Evolutionary conservation across 2,113 vertebrate genomes (phyloP).

Genomic region (Notiomystis cincta): DNA sequence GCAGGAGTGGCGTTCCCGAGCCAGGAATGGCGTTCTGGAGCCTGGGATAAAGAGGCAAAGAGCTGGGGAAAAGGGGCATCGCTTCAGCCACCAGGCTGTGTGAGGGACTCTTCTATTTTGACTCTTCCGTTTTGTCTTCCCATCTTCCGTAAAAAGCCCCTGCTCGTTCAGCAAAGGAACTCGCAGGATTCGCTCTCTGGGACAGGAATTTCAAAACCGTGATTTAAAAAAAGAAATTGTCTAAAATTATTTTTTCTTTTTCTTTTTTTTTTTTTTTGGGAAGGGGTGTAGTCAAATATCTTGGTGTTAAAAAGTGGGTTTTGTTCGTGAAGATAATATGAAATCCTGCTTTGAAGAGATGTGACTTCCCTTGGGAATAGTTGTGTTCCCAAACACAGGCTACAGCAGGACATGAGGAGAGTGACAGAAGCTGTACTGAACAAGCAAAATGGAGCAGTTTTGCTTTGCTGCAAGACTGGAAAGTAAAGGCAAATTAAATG

Average conservation of each 20-base stretch:
- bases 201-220: background rate
- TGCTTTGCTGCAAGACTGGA: background rate
- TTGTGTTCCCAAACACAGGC: background rate
- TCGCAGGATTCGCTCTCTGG: background rate
- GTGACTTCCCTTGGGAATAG: background rate
- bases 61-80: background rate
- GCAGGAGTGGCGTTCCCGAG: too few species aligned
- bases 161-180: background rate
- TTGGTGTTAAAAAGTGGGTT: background rate
- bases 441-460: background rate
- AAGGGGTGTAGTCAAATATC: background rate
- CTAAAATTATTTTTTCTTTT: background rate
- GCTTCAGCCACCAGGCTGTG: accelerated
- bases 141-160: background rate
- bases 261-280: background rate
- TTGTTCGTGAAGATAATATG: background rate
- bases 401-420: background rate
- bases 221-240: background rate
- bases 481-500: background rate
- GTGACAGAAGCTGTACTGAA: accelerated
- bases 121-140: background rate
- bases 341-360: background rate
- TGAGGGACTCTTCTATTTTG: background rate
- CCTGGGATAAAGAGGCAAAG: accelerated
- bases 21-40: too few species aligned